Percentiles rank a stretch among this genome's conserved stretches.
phyloP scores from a whole-genome alignment of 2,888 invertebrate genomes.

The Ethmia dodecea region DNA sequence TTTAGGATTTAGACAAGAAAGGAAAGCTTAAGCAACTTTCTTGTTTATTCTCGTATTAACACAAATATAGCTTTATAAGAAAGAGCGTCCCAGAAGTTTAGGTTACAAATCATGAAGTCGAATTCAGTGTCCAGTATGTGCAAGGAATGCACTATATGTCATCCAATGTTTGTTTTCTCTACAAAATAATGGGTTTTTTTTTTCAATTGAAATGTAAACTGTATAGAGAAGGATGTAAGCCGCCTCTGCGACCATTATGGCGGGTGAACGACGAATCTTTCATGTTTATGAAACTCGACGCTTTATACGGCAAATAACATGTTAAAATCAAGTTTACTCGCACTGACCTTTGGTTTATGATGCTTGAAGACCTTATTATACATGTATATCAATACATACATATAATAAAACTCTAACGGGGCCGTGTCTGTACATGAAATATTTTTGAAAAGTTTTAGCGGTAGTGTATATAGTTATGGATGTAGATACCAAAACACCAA shows the following conservation, averaged over 20 bases:
- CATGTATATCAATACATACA: too few relatives aligned
- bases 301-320: slow-evolving; percentile 8
- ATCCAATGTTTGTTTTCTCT: slow-evolving; percentile 19
- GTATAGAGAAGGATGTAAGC: slow-evolving; percentile 27
- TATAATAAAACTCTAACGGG: too few relatives aligned
- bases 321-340: background rate
- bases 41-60: slow-evolving; percentile 4
- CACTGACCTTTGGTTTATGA: background rate
- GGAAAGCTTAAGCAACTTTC: slow-evolving; percentile 5
- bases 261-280: slow-evolving; percentile 28
- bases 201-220: slow-evolving; percentile 48
- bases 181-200: slow-evolving; percentile 25
- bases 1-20: slow-evolving; percentile 14
- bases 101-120: slow-evolving; percentile 5
- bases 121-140: slow-evolving; percentile 7
- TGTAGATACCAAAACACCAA: too few relatives aligned
- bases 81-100: background rate
- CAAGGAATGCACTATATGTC: slow-evolving; percentile 14
- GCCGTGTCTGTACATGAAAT: too few relatives aligned
- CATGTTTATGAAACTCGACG: slow-evolving; percentile 34
- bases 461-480: too few relatives aligned
- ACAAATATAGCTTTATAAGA: background rate
- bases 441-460: too few relatives aligned
- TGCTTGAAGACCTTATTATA: too few relatives aligned
- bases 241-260: slow-evolving; percentile 24